Evolutionary conservation across 2,113 vertebrate genomes (phyloP).

Genomic region (Coregonus clupeaformis): DNA sequence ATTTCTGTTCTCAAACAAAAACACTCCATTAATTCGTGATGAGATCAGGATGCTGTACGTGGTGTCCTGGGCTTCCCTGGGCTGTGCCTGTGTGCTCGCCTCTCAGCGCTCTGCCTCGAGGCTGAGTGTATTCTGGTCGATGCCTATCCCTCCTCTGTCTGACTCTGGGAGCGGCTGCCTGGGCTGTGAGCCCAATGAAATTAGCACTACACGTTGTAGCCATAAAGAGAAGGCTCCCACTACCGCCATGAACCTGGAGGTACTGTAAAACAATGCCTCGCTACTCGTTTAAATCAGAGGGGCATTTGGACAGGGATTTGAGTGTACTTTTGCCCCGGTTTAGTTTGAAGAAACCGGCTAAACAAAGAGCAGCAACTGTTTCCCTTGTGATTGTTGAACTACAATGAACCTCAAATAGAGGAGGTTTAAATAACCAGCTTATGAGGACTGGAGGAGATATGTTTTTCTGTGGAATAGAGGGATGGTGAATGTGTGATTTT

Average conservation of each 20-base stretch:
- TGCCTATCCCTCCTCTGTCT: neutral
- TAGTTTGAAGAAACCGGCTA: constrained; percentile 37
- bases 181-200: constrained; percentile 17
- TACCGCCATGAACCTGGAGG: constrained; percentile 24
- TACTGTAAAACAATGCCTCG: constrained; percentile 12
- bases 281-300: constrained; percentile 30
- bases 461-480: too few relatives aligned
- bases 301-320: constrained; percentile 24
- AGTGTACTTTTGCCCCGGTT: constrained; percentile 33
- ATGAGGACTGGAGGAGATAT: too few relatives aligned
- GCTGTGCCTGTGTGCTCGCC: neutral
- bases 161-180: neutral
- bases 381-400: too few relatives aligned
- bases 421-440: too few relatives aligned
- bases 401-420: too few relatives aligned
- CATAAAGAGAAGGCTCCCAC: constrained; percentile 19
- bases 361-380: too few relatives aligned
- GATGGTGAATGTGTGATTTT: too few relatives aligned
- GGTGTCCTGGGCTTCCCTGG: neutral
- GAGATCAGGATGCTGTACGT: constrained; percentile 27
- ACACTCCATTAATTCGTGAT: constrained; percentile 35
- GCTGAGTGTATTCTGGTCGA: constrained; percentile 21
- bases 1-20: constrained; percentile 32
- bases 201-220: neutral
- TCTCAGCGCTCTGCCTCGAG: constrained; percentile 9